phyloP scores from a whole-genome alignment of 2,113 vertebrate genomes.

The cat (Felis catus) region DNA sequence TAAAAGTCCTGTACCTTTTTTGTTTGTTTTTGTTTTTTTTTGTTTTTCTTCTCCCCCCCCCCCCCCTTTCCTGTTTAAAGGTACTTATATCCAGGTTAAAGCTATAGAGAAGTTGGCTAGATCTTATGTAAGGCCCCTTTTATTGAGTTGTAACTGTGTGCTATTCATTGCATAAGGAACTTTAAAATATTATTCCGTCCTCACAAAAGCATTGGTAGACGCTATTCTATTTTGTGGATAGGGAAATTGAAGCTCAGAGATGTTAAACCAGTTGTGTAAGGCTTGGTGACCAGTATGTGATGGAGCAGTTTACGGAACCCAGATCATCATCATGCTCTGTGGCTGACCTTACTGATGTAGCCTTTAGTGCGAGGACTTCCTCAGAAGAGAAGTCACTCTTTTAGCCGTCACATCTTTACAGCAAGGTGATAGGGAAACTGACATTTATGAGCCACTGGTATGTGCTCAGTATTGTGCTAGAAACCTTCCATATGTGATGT shows the following conservation, averaged over 20 bases:
- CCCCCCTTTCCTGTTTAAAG: neutral
- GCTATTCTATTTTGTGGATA: neutral
- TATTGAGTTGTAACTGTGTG: neutral
- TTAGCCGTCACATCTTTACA: fast-evolving
- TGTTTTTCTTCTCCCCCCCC: no score
- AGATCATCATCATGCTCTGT: fast-evolving
- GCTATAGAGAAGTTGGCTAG: neutral
- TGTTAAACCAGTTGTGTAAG: neutral
- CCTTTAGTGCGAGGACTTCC: neutral
- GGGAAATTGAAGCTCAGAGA: neutral
- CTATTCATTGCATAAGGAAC: neutral
- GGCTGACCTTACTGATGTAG: neutral
- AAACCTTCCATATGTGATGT: neutral
- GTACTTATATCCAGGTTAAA: neutral
- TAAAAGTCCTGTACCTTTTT: neutral
- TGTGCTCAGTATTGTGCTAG: neutral
- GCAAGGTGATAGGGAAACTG: neutral
- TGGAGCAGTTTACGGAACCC: neutral
- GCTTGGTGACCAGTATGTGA: neutral
- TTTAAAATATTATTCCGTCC: neutral
- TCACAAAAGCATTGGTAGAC: neutral
- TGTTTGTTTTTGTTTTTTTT: no score
- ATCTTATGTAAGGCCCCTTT: neutral
- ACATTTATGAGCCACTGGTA: neutral
- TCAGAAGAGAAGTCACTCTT: neutral